phyloP scores from a whole-genome alignment of 2,797 vertebrate species.

The Microchirus variegatus region DNA sequence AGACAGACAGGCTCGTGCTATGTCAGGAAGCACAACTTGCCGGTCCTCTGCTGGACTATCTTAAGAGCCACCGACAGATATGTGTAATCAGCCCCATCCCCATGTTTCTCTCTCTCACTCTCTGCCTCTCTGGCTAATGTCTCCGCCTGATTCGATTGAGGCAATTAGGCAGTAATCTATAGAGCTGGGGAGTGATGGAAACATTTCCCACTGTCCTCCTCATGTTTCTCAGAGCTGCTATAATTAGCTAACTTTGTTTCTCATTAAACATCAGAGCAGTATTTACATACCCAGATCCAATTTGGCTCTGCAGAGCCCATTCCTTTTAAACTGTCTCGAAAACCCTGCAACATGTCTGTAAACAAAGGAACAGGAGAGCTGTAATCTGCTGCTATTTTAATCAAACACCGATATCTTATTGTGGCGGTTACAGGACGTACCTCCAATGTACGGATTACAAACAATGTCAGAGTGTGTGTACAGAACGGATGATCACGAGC shows the following conservation, averaged over 20 bases:
- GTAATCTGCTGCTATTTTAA: slow-evolving; percentile 63
- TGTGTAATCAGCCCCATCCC: slow-evolving; percentile 79
- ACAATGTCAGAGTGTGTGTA: slow-evolving; percentile 32
- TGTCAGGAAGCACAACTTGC: slow-evolving; percentile 59
- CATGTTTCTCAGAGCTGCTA: slow-evolving; percentile 85
- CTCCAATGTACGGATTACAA: slow-evolving; percentile 36
- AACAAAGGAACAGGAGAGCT: slow-evolving; percentile 60
- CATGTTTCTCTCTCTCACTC: slow-evolving; percentile 69
- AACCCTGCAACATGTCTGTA: slow-evolving; percentile 71
- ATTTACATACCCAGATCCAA: slow-evolving; percentile 86
- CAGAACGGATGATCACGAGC: slow-evolving; percentile 27
- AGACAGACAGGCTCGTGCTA: slow-evolving; percentile 57
- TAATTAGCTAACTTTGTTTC: slow-evolving; percentile 88
- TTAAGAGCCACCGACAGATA: slow-evolving; percentile 77
- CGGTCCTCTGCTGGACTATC: slow-evolving; percentile 72
- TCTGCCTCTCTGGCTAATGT: slow-evolving; percentile 79
- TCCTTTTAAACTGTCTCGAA: slow-evolving; percentile 78
- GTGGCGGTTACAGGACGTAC: slow-evolving; percentile 37
- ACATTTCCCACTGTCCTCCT: slow-evolving; percentile 83
- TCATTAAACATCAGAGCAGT: slow-evolving; percentile 84
- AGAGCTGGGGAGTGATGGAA: slow-evolving; percentile 81
- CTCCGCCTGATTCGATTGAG: slow-evolving; percentile 82
- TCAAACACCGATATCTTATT: slow-evolving; percentile 57
- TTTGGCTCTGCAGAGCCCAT: slow-evolving; percentile 76
- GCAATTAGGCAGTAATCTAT: slow-evolving; percentile 83